A percentile compares a stretch with the other conserved stretches of the same genome.
These are phyloP conservation scores for Heliopora coerulea DNA, from an alignment of 92 coral and sea anemone genomes.

Conservation along the genomic window DNA sequence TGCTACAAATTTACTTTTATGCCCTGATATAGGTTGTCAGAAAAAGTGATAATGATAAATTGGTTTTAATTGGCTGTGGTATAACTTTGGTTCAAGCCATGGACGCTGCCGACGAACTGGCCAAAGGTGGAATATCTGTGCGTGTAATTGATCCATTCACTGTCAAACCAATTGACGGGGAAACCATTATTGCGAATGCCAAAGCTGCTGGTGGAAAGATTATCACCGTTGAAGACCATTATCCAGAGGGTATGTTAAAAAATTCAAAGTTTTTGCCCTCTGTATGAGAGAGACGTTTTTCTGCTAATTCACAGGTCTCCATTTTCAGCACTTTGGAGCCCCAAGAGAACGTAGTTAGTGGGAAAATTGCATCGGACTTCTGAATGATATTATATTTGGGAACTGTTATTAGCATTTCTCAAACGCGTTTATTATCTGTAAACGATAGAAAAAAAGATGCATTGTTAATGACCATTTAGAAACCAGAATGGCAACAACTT, in stretches of 20 bases:
- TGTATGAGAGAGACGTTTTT: background rate
- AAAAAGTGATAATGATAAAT: constrained; percentile 57
- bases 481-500: too few relatives aligned
- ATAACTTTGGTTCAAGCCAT: constrained; percentile 82
- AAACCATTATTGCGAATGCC: constrained; percentile 67
- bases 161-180: constrained; percentile 83
- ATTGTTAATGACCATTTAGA: too few relatives aligned
- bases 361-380: too few relatives aligned
- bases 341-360: too few relatives aligned
- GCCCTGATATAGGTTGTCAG: constrained; percentile 74
- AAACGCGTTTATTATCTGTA: too few relatives aligned
- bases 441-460: too few relatives aligned
- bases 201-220: constrained; percentile 76
- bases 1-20: too few relatives aligned
- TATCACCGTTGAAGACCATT: constrained; percentile 93
- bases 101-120: constrained; percentile 79
- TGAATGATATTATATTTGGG: too few relatives aligned
- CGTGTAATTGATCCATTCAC: constrained; percentile 91
- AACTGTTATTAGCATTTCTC: too few relatives aligned
- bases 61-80: constrained; percentile 84
- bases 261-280: background rate
- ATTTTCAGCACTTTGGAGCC: too few relatives aligned
- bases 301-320: background rate
- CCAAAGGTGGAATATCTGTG: constrained; percentile 49
- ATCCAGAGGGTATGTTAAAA: constrained; percentile 69